Percentiles rank a stretch among this genome's conserved stretches.
These are phyloP conservation scores for Pyrocephalus nanus DNA, from an alignment of 2,797 vertebrate species.

Conservation along the genomic window DNA sequence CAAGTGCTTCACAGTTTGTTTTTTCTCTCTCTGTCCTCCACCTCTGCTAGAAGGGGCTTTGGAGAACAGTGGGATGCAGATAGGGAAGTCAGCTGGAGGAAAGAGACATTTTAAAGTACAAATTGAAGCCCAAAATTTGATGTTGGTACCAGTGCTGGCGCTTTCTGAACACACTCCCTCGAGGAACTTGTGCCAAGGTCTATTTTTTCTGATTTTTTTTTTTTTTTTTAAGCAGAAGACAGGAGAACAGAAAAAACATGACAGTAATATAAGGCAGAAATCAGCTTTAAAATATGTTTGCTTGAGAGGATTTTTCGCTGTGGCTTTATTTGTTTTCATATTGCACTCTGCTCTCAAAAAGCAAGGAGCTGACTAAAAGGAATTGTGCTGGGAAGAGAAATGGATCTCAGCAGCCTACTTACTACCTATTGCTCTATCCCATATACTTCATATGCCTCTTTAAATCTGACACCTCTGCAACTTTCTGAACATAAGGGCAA, in stretches of 20 bases:
- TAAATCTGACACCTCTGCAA: conserved; percentile 47
- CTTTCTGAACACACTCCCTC: neutral
- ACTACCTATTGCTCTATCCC: conserved; percentile 49
- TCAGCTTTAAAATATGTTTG: conserved; percentile 3
- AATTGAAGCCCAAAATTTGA: neutral
- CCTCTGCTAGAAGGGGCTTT: neutral
- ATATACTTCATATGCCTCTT: conserved; percentile 43
- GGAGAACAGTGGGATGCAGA: neutral
- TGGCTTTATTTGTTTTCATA: conserved; percentile 22
- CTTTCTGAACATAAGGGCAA: conserved; percentile 50
- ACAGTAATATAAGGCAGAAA: neutral
- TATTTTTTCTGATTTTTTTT: neutral
- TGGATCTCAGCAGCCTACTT: conserved; percentile 53
- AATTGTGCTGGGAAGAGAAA: conserved; percentile 46
- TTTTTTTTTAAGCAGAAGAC: neutral
- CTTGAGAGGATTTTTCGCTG: neutral
- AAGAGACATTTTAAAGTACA: neutral
- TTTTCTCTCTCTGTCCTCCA: neutral
- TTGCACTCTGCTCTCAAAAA: neutral
- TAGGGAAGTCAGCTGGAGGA: neutral
- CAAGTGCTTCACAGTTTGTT: neutral
- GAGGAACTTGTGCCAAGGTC: neutral
- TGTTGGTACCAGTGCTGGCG: neutral
- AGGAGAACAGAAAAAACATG: neutral
- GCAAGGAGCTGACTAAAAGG: neutral